Conservation (phyloP, 2,888 invertebrate species). For the Drosophila diplacantha region DNA sequence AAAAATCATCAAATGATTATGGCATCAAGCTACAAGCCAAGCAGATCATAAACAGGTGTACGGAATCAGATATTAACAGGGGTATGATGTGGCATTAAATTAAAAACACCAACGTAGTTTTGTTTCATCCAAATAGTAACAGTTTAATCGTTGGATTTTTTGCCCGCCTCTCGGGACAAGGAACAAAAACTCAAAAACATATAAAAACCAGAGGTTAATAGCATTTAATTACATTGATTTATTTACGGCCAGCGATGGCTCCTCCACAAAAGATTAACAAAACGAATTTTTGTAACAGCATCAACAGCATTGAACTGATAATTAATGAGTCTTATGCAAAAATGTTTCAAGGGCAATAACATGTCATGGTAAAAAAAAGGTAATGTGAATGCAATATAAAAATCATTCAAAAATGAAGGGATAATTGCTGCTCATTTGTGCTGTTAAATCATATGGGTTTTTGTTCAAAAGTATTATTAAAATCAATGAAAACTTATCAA, state of each 20-base stretch:
- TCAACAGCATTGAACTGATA: slow-evolving; percentile 12
- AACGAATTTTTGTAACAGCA: slow-evolving; percentile 3
- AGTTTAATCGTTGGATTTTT: slow-evolving; percentile 10
- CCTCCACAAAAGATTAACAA: slow-evolving; percentile 15
- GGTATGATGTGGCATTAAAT: slow-evolving; percentile 4
- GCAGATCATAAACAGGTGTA: slow-evolving; percentile 10
- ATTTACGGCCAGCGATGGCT: slow-evolving; percentile 35
- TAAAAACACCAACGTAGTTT: not conserved
- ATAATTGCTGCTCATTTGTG: not conserved
- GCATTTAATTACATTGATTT: slow-evolving; percentile 64
- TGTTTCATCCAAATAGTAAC: not conserved
- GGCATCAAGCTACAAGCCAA: slow-evolving; percentile 4
- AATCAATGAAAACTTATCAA: not conserved
- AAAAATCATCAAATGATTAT: slow-evolving; percentile 6
- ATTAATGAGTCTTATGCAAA: slow-evolving; percentile 17
- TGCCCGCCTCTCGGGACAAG: not conserved
- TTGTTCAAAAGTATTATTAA: not conserved
- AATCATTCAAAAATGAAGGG: no score
- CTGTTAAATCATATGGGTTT: not conserved
- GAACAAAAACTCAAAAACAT: slow-evolving; percentile 16
- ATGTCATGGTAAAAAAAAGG: not conserved
- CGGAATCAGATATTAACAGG: slow-evolving; percentile 3
- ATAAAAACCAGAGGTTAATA: slow-evolving; percentile 36
- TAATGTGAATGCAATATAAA: not conserved
- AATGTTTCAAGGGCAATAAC: not conserved